phyloP scores from a whole-genome alignment of 30 jellyfish, hydroid and myxozoan species.

The Cassiopea andromeda region DNA sequence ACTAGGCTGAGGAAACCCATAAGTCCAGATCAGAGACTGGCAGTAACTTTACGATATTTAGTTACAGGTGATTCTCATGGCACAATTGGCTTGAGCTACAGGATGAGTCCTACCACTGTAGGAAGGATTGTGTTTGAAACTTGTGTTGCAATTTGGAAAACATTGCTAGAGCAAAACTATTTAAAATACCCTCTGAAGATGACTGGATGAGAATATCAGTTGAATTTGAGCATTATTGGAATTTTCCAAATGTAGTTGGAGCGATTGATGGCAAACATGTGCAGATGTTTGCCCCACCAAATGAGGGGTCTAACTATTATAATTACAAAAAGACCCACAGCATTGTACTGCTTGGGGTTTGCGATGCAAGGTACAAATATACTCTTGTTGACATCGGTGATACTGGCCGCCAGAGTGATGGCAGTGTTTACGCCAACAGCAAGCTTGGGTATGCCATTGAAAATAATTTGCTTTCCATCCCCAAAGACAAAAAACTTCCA shows the following conservation, averaged over 20 bases:
- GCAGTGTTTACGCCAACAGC: neutral
- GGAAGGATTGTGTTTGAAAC: conserved; percentile 26
- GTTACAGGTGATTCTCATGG: conserved; percentile 1
- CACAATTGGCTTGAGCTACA: conserved; percentile 13
- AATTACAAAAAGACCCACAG: conserved; percentile 4
- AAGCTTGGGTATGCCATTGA: conserved; percentile 1
- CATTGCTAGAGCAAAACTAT: neutral
- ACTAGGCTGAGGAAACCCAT: conserved; percentile 13
- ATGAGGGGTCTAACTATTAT: neutral
- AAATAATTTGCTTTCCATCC: neutral
- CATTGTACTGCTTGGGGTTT: neutral
- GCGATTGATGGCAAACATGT: conserved; percentile 25
- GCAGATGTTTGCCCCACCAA: conserved; percentile 14
- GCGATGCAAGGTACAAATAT: neutral
- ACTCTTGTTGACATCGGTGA: conserved; percentile 18
- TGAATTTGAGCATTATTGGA: neutral
- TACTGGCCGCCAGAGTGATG: too few species aligned
- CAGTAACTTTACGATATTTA: conserved; percentile 16
- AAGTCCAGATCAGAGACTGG: conserved; percentile 22
- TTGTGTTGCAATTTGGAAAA: conserved; percentile 7
- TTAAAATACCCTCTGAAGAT: neutral
- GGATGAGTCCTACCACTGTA: conserved; percentile 21
- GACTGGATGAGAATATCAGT: conserved; percentile 10
- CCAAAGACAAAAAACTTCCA: neutral
- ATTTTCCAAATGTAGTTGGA: conserved; percentile 18